Evolutionary conservation across 2,888 invertebrate genomes (phyloP).

Genomic region (Thysanoteuthis rhombus): DNA sequence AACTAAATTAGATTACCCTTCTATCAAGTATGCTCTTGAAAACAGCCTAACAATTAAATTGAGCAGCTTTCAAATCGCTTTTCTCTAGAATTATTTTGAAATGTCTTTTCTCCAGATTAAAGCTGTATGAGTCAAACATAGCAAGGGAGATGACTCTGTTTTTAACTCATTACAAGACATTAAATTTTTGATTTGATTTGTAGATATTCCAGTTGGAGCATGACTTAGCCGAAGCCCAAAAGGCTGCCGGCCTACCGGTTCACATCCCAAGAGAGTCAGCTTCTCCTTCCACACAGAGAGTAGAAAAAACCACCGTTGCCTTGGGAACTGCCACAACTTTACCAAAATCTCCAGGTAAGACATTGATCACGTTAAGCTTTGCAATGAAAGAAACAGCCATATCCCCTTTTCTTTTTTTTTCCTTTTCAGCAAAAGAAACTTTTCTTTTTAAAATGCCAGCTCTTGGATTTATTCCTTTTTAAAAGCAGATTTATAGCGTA

Average conservation of each 20-base stretch:
- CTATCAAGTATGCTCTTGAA: too few species aligned
- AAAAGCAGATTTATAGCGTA: too few species aligned
- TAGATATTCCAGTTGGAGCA: conserved; percentile 81
- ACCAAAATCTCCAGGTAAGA: conserved; percentile 36
- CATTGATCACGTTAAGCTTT: not conserved
- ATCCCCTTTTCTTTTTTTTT: not conserved
- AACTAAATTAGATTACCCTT: too few species aligned
- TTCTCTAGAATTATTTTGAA: too few species aligned
- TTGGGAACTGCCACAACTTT: conserved; percentile 35
- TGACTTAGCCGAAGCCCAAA: conserved; percentile 85
- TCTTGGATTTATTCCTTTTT: too few species aligned
- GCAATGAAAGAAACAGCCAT: conserved; percentile 24
- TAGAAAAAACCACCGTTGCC: conserved; percentile 33
- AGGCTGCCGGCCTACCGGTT: conserved; percentile 80
- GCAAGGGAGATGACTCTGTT: not conserved
- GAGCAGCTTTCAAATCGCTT: too few species aligned
- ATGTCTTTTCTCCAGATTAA: too few species aligned
- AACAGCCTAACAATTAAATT: too few species aligned
- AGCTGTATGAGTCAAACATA: not conserved
- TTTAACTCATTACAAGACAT: not conserved
- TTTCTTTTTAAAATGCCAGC: too few species aligned
- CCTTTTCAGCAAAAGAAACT: too few species aligned
- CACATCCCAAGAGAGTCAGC: conserved; percentile 51
- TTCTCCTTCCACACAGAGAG: conserved; percentile 32
- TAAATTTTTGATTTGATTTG: not conserved